These are phyloP conservation scores for Aptenodytes forsteri DNA, from an alignment of 2,113 vertebrate species.

Conservation along the genomic window DNA sequence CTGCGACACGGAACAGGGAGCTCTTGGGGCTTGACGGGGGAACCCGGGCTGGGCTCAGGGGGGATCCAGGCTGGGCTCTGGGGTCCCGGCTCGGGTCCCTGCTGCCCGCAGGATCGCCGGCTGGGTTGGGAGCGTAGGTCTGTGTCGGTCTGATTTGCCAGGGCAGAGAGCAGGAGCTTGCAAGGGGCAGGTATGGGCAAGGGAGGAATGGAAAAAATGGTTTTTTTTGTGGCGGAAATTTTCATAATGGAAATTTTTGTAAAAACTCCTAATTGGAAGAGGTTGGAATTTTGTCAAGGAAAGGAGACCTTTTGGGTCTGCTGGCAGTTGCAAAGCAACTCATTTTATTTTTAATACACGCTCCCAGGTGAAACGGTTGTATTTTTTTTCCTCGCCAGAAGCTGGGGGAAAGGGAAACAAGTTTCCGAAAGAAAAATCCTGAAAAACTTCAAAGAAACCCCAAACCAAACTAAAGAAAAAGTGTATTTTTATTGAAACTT, in stretches of 20 bases:
- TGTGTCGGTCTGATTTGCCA: neutral
- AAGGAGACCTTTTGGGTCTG: neutral
- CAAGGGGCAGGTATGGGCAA: neutral
- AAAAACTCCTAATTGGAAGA: neutral
- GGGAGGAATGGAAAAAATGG: neutral
- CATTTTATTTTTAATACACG: neutral
- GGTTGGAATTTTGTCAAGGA: neutral
- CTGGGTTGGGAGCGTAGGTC: neutral
- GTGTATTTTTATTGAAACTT: neutral
- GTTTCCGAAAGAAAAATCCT: neutral
- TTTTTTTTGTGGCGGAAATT: neutral
- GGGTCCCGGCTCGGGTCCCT: accelerated
- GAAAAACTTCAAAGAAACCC: conserved; percentile 5
- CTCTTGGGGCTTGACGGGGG: accelerated
- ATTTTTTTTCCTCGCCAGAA: neutral
- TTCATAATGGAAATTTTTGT: neutral
- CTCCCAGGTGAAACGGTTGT: neutral
- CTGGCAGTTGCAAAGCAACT: neutral
- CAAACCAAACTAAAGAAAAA: neutral
- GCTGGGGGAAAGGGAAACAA: neutral
- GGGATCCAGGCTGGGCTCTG: neutral
- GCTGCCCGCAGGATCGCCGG: neutral
- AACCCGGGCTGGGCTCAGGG: accelerated
- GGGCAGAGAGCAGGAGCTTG: neutral
- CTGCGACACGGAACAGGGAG: accelerated